Conservation (phyloP, 53 echinoderm and acorn worm genomes). For the Antedon mediterranea region DNA sequence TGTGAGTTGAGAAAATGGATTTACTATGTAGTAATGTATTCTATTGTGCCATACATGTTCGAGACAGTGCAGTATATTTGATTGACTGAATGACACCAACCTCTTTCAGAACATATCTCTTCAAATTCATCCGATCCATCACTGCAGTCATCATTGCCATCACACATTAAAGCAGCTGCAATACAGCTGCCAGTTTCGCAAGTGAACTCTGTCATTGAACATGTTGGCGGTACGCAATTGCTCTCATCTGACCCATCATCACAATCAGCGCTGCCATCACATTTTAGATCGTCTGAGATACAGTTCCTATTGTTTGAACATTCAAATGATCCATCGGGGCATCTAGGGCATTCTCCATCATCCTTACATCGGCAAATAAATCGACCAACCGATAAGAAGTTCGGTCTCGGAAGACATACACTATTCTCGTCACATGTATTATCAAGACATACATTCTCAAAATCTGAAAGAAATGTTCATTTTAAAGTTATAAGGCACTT, state of each 20-base stretch:
- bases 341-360: neutral
- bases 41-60: too few relatives aligned
- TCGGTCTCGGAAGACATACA: neutral
- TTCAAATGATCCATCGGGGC: neutral
- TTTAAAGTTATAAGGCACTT: too few relatives aligned
- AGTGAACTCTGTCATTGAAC: slow-evolving; percentile 37
- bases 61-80: slow-evolving; percentile 14
- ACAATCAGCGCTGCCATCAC: too few relatives aligned
- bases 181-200: slow-evolving; percentile 60
- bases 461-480: neutral
- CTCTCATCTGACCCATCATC: too few relatives aligned
- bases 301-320: too few relatives aligned
- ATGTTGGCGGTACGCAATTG: neutral
- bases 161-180: slow-evolving; percentile 66
- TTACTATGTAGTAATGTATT: too few relatives aligned
- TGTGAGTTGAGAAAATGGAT: too few relatives aligned
- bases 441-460: neutral
- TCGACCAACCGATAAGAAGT: neutral
- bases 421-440: neutral
- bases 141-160: slow-evolving; percentile 64
- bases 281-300: too few relatives aligned
- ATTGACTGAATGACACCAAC: neutral
- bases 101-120: neutral
- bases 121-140: slow-evolving; percentile 56
- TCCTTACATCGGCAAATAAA: neutral